Base-by-base conservation (phyloP, 2,888 invertebrate species). In the Anoplius nigerrimus region DNA sequence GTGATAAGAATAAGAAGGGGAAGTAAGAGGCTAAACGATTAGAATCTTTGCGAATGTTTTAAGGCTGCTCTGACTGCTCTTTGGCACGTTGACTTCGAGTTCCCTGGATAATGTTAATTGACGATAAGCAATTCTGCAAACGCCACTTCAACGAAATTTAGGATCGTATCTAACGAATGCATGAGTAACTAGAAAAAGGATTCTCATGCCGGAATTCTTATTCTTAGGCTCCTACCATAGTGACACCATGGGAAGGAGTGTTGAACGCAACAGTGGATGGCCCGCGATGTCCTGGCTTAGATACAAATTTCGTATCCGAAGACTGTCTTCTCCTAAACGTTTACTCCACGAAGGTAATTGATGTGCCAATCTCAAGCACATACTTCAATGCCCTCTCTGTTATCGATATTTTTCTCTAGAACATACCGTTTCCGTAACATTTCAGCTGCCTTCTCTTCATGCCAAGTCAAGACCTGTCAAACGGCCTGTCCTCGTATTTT, bases 401-500 rank as follows among this genome's bases (percentile, higher is more conserved):
- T n/a, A n/a, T n/a, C n/a, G n/a, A n/a, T n/a, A n/a, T n/a, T n/a
- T n/a, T n/a, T n/a, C n/a, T n/a, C n/a, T n/a, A n/a, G n/a, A n/a
- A n/a, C n/a, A n/a, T n/a, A n/a, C 16, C 18, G 27, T 48, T 56
- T 1, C 43, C 8, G 45, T 20, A 18, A 16, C 2, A n/a, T 65
- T 54, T 6, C 15, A 77, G 72, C 16, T 78, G 48, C 72, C 72
- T 11, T 34, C 55, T 16, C 6, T 18, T 11, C 16, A 34, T 55
- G 16, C 55, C 5, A 16, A 18, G 8, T 1, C 1, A 2, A 59
- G 66, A 15, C 15, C 54, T 0, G 68, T 59, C 3, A 70, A 59
- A 2, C 75, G 89, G 11, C 93, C 94, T 0, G 94, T 94, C 0
- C 88, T 94, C 5, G 91, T 94, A 0, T 93, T 90, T 85, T 90